Evolutionary conservation across 1,140 invertebrate species (phyloP), one percentile per base, ranked within the genome.

Genomic region (Planococcus citri): DNA sequence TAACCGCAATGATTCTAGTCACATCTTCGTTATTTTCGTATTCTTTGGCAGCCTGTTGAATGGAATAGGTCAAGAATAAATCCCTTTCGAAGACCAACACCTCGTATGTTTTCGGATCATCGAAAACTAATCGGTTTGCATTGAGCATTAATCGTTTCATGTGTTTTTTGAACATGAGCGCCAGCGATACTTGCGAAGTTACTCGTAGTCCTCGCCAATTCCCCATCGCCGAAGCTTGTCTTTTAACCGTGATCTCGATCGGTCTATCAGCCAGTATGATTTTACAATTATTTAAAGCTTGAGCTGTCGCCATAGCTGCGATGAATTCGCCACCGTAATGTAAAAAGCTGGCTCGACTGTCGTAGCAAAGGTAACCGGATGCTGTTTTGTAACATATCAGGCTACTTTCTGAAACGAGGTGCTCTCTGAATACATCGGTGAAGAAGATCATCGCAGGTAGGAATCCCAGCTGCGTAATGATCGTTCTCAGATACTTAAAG

Each of bases 401-500:
- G 17, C 60, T 64, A 20, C 25, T 64, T 64, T 64, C 60, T 3
- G 60, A 24, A 4, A 64, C 60, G 2, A 64, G 22, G 17, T 64
- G 60, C 22, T 64, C 60, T 17, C 60, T 64, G 60, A 64, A 64
- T 64, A 64, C 60, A 64, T 64, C 60, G 8, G 60, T 64, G 25
- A 64, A 64, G 60, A 64, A 64, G 17, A 64, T 64, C 60, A 64
- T 64, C 22, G 60, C 60, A 9, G 60, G 60, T 27, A 64, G 60
- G 22, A 64, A 64, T 25, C 60, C 60, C 22, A 64, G 17, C 17
- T 64, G 60, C 8, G 60, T 64, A 24, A 64, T 64, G 20, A 64
- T 64, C 10, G 60, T 64, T 27, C 60, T 10, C 17, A 64, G 22
- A 25, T 64, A 64, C 9, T 21, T 10, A 64, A 64, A 64, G 1